Percentiles rank a stretch among this genome's conserved stretches.
Evolutionary conservation across 2,888 invertebrate species (phyloP).

Genomic region (Ochlodes sylvanus): DNA sequence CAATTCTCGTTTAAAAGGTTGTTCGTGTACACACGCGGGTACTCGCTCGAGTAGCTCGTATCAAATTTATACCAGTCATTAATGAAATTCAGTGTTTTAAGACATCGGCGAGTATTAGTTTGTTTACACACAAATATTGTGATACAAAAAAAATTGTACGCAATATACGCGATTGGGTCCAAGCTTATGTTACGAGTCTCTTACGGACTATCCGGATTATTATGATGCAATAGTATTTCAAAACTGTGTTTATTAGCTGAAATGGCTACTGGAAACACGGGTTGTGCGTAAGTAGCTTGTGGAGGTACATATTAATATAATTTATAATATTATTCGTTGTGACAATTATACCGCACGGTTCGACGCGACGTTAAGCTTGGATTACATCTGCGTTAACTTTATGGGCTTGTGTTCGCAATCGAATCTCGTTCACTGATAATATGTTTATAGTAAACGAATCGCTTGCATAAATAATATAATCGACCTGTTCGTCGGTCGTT

Average conservation of each 20-base stretch:
- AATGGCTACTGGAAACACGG: neutral
- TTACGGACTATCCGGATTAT: neutral
- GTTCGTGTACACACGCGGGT: constrained; percentile 57
- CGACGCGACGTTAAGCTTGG: constrained; percentile 30
- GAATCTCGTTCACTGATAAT: constrained; percentile 33
- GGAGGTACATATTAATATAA: constrained; percentile 3
- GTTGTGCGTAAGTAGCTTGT: constrained; percentile 20
- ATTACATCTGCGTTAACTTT: constrained; percentile 26
- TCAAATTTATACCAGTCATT: constrained; percentile 65
- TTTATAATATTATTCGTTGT: constrained; percentile 16
- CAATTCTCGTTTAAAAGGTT: constrained; percentile 76
- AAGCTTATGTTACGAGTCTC: constrained; percentile 1
- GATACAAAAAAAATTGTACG: too few relatives aligned
- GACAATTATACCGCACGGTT: constrained; percentile 27
- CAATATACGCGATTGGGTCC: neutral
- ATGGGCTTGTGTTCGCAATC: constrained; percentile 20
- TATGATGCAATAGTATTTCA: neutral
- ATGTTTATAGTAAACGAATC: constrained; percentile 11
- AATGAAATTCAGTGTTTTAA: constrained; percentile 12
- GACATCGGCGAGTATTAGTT: neutral
- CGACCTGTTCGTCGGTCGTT: neutral
- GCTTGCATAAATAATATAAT: neutral
- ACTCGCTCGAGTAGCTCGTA: constrained; percentile 46
- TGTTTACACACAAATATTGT: constrained; percentile 12
- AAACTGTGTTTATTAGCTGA: neutral